phyloP scores from a whole-genome alignment of 2,113 vertebrate genomes.

The Xenopus borealis region DNA sequence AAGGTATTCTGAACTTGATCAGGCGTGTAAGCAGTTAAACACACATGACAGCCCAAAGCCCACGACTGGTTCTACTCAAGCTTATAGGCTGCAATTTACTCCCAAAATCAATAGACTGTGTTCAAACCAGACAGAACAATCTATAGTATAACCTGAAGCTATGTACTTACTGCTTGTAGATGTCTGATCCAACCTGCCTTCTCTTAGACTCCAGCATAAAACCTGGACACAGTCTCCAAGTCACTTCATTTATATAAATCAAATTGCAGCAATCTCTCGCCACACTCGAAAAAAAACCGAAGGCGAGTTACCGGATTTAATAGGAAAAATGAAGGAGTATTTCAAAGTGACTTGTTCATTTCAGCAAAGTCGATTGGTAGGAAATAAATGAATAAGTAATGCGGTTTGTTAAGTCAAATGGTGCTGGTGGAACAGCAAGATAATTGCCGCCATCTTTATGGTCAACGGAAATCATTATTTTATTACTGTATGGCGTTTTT shows the following conservation, averaged over 20 bases:
- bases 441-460: conserved; percentile 3
- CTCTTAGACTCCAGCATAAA: neutral
- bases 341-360: conserved; percentile 38
- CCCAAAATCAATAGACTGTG: conserved; percentile 5
- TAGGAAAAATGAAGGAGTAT: neutral
- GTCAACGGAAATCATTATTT: conserved; percentile 38
- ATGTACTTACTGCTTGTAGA: neutral
- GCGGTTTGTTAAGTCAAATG: conserved; percentile 3
- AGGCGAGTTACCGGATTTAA: neutral
- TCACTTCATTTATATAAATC: neutral
- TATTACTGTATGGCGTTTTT: conserved; percentile 19
- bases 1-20: too few species aligned
- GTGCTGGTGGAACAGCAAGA: neutral
- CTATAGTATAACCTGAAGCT: neutral
- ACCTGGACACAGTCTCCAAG: neutral
- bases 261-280: too few species aligned
- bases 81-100: neutral
- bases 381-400: conserved; percentile 23
- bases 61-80: neutral
- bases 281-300: neutral
- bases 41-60: too few species aligned
- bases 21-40: too few species aligned
- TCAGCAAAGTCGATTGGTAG: conserved; percentile 36
- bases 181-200: neutral
- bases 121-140: neutral